Evolutionary conservation across 2,113 vertebrate species (phyloP), one percentile per base, ranked within the genome.

Genomic region (Lipophrys pholis): DNA sequence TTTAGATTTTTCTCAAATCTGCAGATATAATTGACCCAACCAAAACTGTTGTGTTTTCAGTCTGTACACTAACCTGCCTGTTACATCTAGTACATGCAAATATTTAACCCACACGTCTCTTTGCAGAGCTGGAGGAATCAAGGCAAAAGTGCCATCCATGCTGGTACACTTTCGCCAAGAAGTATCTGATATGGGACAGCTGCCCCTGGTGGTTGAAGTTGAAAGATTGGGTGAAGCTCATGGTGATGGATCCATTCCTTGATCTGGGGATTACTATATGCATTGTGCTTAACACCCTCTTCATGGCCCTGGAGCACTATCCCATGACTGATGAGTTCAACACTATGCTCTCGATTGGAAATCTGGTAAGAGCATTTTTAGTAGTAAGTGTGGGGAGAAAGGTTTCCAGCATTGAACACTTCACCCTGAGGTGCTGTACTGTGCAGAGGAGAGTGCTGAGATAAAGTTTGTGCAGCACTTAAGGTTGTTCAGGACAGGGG

Each of bases 271-370:
- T 99, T 92, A 99, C 98, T 57, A 94, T 97, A 59, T 99, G 98
- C 91, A 99, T 99, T 42, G 97, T 99, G 59, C 93, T 99, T 66
- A 99, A 99, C 94, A 99, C 98, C 0, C 94, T 99, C 45, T 99
- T 99, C 94, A 99, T 99, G 98, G 97, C 97, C 0, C 57, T 99
- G 90, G 98, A 99, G 69, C 98, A 99, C 62, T 97, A 99, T 74
- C 96, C 98, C 86, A 99, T 99, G 98, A 98, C 97, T 0, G 88
- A 94, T 0, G 97, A 99, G 65, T 99, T 99, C 70, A 97, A 97
- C 83, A 92, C 94, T 21, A 97, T 99, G 97, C 94, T 99, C 38
- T 95, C 95, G 42, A 94, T 99, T 5, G 98, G 98, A 35, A 99
- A 99, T 89, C 91, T 96, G 97, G 98, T 99, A 91, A 96, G 96